Conservation (phyloP, 2,888 invertebrate genomes). For the Habrosyne pyritoides region DNA sequence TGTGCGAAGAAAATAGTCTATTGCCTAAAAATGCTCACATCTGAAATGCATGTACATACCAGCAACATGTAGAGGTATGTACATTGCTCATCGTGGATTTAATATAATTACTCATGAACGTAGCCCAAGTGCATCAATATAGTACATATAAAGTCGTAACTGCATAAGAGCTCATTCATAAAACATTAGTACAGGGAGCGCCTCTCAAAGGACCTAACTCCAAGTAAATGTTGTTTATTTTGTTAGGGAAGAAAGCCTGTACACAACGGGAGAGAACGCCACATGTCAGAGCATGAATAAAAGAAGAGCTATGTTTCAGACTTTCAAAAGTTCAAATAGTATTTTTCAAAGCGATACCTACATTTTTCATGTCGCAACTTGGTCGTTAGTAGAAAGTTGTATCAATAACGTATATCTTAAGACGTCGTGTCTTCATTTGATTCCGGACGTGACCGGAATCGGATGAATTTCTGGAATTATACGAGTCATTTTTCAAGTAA, state of each 20-base stretch:
- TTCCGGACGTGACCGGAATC: slow-evolving; percentile 12
- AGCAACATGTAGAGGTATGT: slow-evolving; percentile 2
- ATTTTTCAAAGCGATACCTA: slow-evolving; percentile 71
- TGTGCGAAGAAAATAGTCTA: slow-evolving; percentile 48
- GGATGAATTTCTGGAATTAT: slow-evolving; percentile 16
- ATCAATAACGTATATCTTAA: slow-evolving; percentile 42
- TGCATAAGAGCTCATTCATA: slow-evolving; percentile 78
- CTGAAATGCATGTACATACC: slow-evolving; percentile 3
- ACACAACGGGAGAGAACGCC: slow-evolving; percentile 71
- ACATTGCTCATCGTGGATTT: slow-evolving; percentile 3
- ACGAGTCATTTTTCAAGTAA: slow-evolving; percentile 9
- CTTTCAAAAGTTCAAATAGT: slow-evolving; percentile 75
- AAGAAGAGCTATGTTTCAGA: slow-evolving; percentile 80
- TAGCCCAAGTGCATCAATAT: slow-evolving; percentile 23
- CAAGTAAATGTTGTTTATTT: slow-evolving; percentile 82
- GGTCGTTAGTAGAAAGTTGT: slow-evolving; percentile 51
- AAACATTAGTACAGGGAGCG: slow-evolving; percentile 70
- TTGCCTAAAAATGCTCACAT: slow-evolving; percentile 25
- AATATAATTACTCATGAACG: slow-evolving; percentile 13
- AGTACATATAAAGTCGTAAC: slow-evolving; percentile 48
- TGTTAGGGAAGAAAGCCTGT: slow-evolving; percentile 80
- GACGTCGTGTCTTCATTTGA: slow-evolving; percentile 23
- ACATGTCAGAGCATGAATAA: slow-evolving; percentile 82
- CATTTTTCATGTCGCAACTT: slow-evolving; percentile 60
- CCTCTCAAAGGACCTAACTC: slow-evolving; percentile 79